These are phyloP conservation scores for Merops nubicus DNA, from an alignment of 2,113 vertebrate genomes.

Conservation along the genomic window DNA sequence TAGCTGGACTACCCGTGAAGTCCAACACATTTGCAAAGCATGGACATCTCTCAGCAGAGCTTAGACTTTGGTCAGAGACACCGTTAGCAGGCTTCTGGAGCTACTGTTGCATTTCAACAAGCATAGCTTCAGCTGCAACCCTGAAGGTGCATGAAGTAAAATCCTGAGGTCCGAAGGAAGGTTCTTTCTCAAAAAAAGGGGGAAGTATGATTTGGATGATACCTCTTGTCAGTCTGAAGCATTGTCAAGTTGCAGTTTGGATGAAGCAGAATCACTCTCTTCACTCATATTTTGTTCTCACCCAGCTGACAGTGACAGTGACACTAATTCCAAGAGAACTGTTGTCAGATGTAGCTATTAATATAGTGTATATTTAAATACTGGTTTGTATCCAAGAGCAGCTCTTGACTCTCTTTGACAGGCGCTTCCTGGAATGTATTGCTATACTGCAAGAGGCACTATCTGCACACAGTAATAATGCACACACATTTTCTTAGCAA, in stretches of 20 bases:
- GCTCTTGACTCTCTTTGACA: neutral
- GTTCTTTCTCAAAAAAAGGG: neutral
- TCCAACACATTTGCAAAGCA: neutral
- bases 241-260: neutral
- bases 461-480: neutral
- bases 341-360: slow-evolving; percentile 21
- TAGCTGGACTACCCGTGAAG: neutral
- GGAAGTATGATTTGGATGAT: neutral
- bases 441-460: neutral
- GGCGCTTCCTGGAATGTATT: neutral
- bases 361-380: neutral
- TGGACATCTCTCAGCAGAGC: neutral
- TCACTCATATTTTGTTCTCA: neutral
- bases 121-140: neutral
- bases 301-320: neutral
- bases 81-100: neutral
- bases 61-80: neutral
- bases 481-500: neutral
- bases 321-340: neutral
- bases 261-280: neutral
- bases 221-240: neutral
- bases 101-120: neutral
- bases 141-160: neutral
- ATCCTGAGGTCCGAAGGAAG: neutral
- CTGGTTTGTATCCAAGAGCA: neutral